Evolutionary conservation across 2,797 vertebrate genomes (phyloP).

Genomic region (Parauchenoglanis ngamensis): DNA sequence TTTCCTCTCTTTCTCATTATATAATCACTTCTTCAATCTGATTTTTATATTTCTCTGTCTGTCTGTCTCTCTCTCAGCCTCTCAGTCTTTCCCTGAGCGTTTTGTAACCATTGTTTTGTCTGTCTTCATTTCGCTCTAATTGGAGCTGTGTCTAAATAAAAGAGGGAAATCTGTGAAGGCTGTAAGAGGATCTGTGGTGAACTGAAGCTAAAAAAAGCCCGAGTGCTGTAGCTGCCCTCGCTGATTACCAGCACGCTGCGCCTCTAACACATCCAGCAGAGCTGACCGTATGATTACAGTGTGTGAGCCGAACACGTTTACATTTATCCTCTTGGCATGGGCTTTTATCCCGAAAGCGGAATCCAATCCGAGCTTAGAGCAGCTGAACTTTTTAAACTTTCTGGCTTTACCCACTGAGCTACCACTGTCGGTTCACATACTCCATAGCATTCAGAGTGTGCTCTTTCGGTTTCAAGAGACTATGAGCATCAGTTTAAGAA

Average conservation of each 20-base stretch:
- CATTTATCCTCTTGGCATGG: neutral
- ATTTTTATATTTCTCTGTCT: neutral
- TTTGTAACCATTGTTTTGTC: conserved; percentile 15
- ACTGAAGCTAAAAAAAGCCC: conserved; percentile 74
- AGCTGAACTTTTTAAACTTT: neutral
- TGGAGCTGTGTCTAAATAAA: conserved; percentile 71
- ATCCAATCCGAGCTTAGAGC: neutral
- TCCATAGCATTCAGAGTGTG: neutral
- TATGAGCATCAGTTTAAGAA: neutral
- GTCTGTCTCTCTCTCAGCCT: neutral
- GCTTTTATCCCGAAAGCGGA: neutral
- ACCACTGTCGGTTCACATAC: neutral
- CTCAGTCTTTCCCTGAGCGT: too few relatives aligned
- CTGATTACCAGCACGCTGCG: neutral
- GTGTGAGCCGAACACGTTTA: neutral
- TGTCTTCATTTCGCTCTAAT: conserved; percentile 32
- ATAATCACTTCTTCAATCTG: neutral
- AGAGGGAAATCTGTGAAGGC: conserved; percentile 72
- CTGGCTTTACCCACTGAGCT: neutral
- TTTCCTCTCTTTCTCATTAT: neutral
- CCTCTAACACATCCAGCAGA: neutral
- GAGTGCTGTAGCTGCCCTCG: conserved; percentile 63
- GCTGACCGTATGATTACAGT: neutral
- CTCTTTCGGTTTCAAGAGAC: neutral
- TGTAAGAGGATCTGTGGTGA: conserved; percentile 72